A percentile compares a stretch with the other conserved stretches of the same genome.
phyloP scores from a whole-genome alignment of 2,113 vertebrate genomes.

The Mobula birostris region DNA sequence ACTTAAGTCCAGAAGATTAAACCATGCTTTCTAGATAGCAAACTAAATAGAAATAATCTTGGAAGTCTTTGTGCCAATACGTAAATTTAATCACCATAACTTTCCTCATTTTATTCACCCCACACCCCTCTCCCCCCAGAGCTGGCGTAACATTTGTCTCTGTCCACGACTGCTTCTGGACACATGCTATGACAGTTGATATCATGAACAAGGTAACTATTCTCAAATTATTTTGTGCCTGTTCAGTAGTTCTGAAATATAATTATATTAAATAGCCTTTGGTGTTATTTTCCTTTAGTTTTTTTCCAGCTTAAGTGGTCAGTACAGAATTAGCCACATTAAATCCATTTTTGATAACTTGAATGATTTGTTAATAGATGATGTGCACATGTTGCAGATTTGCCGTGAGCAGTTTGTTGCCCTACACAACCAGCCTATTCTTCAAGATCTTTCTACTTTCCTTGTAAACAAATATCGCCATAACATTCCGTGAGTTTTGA shows the following conservation, averaged over 20 bases:
- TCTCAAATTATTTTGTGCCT: not conserved
- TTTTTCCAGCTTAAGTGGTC: not conserved
- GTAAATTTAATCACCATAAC: not conserved
- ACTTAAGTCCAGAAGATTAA: not conserved
- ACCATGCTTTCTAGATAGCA: not conserved
- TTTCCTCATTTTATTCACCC: conserved; percentile 19
- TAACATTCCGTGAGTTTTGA: conserved; percentile 51
- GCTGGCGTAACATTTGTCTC: conserved; percentile 85
- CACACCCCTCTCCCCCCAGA: conserved; percentile 49
- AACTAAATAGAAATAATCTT: not conserved
- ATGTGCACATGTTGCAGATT: conserved; percentile 54
- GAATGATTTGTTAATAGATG: not conserved
- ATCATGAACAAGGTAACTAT: conserved; percentile 82
- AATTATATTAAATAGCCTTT: not conserved
- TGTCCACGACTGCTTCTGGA: conserved; percentile 96
- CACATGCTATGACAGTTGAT: conserved; percentile 75
- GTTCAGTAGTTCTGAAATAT: not conserved
- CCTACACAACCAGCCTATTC: conserved; percentile 82
- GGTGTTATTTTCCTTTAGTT: not conserved
- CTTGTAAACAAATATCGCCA: conserved; percentile 71
- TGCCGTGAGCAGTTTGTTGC: conserved; percentile 87
- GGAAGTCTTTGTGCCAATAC: not conserved
- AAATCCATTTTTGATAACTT: not conserved
- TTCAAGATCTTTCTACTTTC: conserved; percentile 76
- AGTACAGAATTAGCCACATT: not conserved